Conservation (phyloP, 2,113 vertebrate genomes). For the Gambusia holbrooki region DNA sequence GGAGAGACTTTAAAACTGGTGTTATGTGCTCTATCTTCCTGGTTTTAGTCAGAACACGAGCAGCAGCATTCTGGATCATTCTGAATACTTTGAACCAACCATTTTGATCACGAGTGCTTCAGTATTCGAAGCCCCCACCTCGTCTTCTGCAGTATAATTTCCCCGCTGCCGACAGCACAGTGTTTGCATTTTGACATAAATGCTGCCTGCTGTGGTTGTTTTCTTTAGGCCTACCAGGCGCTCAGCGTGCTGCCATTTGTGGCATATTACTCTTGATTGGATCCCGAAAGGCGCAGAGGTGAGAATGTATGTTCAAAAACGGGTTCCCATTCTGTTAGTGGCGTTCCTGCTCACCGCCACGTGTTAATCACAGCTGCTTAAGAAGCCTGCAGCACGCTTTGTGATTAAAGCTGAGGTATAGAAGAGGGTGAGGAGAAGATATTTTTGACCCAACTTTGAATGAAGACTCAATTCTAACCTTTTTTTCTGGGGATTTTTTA, state of each 20-base stretch:
- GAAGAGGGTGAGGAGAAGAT: conserved; percentile 19
- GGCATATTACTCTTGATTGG: background rate
- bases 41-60: no score
- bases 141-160: background rate
- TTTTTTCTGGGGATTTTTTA: conserved; percentile 16
- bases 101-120: background rate
- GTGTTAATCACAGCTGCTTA: background rate
- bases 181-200: conserved; percentile 22
- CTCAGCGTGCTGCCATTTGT: background rate
- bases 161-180: background rate
- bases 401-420: conserved; percentile 11
- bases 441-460: conserved; percentile 47
- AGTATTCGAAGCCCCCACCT: background rate
- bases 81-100: background rate
- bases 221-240: background rate
- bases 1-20: no score
- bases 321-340: background rate
- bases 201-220: conserved; percentile 1
- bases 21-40: no score
- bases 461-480: conserved; percentile 27
- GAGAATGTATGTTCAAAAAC: background rate
- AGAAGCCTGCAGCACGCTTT: conserved; percentile 17
- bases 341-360: background rate
- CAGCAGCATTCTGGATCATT: no score
- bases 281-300: background rate